A percentile compares a stretch with the other conserved stretches of the same genome.
Evolutionary conservation across 2,797 vertebrate species (phyloP).

Genomic region (Tamandua tetradactyla): DNA sequence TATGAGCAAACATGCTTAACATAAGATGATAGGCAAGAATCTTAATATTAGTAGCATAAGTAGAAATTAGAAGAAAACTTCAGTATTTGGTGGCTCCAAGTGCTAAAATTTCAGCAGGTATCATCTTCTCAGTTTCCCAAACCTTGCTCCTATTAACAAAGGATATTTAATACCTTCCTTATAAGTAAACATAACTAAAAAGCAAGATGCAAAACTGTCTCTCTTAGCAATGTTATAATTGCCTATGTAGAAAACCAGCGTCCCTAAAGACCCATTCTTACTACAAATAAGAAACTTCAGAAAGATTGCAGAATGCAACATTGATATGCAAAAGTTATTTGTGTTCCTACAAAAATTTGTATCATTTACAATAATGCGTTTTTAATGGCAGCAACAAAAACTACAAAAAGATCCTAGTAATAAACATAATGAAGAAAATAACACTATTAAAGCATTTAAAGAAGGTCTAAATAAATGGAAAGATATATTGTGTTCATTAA

Average conservation of each 20-base stretch:
- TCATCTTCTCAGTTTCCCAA: background rate
- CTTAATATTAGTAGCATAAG: background rate
- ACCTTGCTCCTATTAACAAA: background rate
- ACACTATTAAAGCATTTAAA: background rate
- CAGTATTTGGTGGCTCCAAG: background rate
- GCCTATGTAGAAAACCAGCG: background rate
- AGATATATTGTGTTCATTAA: background rate
- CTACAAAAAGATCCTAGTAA: background rate
- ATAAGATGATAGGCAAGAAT: background rate
- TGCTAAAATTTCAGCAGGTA: background rate
- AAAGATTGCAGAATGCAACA: background rate
- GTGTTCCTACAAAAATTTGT: slow-evolving; percentile 4
- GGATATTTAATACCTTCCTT: background rate
- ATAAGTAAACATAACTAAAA: background rate
- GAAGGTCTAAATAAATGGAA: background rate
- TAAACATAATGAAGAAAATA: background rate
- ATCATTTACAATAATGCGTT: background rate
- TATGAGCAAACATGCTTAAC: background rate
- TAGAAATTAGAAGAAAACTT: background rate
- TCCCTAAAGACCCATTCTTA: background rate
- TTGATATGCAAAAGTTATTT: background rate
- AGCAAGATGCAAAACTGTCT: background rate
- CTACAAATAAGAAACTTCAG: background rate
- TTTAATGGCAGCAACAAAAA: background rate
- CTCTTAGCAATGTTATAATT: background rate